Base-by-base conservation (phyloP, 2,888 invertebrate species). In the Synanthedon vespiformis region DNA sequence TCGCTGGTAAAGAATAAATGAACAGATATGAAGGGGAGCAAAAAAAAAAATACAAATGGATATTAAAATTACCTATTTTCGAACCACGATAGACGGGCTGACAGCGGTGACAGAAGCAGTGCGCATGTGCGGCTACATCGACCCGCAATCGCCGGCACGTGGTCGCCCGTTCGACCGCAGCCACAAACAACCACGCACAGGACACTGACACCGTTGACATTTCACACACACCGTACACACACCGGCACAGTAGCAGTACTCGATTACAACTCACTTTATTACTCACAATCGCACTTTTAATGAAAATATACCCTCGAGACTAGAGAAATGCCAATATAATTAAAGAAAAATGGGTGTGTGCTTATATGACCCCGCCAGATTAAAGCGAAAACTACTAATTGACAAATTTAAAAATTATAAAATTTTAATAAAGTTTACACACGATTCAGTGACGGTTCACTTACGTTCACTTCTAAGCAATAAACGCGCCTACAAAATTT, bases 111-210 rank as follows among this genome's bases (percentile, higher is more conserved):
- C 34, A 34, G 34, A 10, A 34, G 34, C 57, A 58, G 53, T 52
- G 73, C 81, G 79, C 79, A 65, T 62, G 82, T 84, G 83, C 76
- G 68, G 61, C 62, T 55, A 48, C 65, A 85, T 85, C 86, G 84
- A 85, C 80, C 84, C 67, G 34, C 34, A 34, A 10, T 34, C 34
- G 34, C 34, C 34, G 34, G 34, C 34, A 34, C 44, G 44, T 71
- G 72, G 75, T 78, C 81, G 82, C 80, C 81, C 82, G 72, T 63
- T 61, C 55, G 54, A 56, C 53, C 55, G 55, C 58, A 63, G 61
- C 58, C 61, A 63, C 65, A 61, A 63, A 67, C 65, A 60, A 61
- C 56, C 58, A 47, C 51, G n/a, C n/a, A 51, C 52, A 54, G 58
- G 57, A 55, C 61, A 61, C 61, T 58, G 60, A 60, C 62, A 61